These are phyloP conservation scores for Sylvia atricapilla DNA, from an alignment of 2,113 vertebrate species.

Conservation along the genomic window DNA sequence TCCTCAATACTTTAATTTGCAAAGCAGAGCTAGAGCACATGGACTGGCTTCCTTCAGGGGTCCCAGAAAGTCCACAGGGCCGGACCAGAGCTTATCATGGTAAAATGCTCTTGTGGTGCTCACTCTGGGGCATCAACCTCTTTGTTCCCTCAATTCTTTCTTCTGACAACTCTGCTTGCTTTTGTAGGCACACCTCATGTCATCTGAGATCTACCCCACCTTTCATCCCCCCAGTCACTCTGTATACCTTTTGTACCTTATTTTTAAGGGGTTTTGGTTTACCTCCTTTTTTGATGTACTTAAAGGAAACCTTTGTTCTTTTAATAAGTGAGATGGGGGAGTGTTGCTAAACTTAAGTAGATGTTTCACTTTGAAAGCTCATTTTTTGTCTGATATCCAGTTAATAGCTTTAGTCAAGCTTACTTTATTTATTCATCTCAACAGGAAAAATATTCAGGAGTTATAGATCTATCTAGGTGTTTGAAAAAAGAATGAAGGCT, in stretches of 20 bases:
- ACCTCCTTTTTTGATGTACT: neutral
- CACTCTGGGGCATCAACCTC: accelerated
- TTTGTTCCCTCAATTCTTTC: neutral
- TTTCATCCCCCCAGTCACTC: neutral
- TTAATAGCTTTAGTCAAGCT: neutral
- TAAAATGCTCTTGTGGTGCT: neutral
- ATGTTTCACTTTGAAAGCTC: neutral
- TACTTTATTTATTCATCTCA: neutral
- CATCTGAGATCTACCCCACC: neutral
- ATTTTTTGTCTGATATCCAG: neutral
- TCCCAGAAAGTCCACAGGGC: neutral
- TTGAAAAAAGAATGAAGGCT: neutral
- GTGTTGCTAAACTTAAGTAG: neutral
- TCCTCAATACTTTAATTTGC: neutral
- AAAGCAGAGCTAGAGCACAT: neutral
- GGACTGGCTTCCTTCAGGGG: neutral
- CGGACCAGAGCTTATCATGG: neutral
- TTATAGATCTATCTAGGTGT: neutral
- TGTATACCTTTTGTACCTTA: neutral
- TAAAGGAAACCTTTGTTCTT: neutral
- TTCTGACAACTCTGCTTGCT: neutral
- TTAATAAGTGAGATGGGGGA: neutral
- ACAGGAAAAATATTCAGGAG: neutral
- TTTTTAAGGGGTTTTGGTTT: neutral
- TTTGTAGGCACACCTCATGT: neutral